Evolutionary conservation across 2,888 invertebrate genomes (phyloP).

Genomic region (Orthosia gracilis): DNA sequence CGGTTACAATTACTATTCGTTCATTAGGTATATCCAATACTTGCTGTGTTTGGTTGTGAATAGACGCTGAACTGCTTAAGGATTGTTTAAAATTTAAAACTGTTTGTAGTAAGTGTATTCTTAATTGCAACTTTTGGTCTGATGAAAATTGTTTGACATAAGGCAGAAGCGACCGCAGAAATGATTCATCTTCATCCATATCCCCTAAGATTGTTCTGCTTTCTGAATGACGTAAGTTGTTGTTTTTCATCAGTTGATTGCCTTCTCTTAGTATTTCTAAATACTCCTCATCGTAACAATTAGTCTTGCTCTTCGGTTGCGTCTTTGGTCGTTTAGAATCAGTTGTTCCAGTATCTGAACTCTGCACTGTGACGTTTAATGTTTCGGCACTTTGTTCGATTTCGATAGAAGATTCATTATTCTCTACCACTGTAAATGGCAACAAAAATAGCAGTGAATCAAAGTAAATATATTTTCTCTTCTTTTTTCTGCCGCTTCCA

Average conservation of each 20-base stretch:
- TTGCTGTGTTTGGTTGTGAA: slow-evolving; percentile 49
- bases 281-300: slow-evolving; percentile 47
- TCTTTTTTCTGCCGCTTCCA: slow-evolving; percentile 43
- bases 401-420: slow-evolving; percentile 47
- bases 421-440: slow-evolving; percentile 45
- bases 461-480: slow-evolving; percentile 52
- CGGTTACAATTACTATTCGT: slow-evolving; percentile 32
- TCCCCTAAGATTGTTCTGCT: slow-evolving; percentile 36
- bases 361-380: slow-evolving; percentile 17
- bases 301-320: slow-evolving; percentile 39
- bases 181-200: slow-evolving; percentile 49
- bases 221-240: slow-evolving; percentile 36
- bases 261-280: slow-evolving; percentile 51
- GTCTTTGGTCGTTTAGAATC: slow-evolving; percentile 42
- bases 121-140: slow-evolving; percentile 53
- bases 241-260: slow-evolving; percentile 48
- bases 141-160: slow-evolving; percentile 51
- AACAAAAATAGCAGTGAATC: slow-evolving; percentile 49
- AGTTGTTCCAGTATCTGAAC: slow-evolving; percentile 14
- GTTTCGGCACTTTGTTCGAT: slow-evolving; percentile 39
- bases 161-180: slow-evolving; percentile 54
- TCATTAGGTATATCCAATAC: slow-evolving; percentile 47
- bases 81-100: slow-evolving; percentile 48
- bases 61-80: slow-evolving; percentile 24
- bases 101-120: slow-evolving; percentile 40